Evolutionary conservation across 2,113 vertebrate genomes (phyloP).

Genomic region (Ciconia stormi): DNA sequence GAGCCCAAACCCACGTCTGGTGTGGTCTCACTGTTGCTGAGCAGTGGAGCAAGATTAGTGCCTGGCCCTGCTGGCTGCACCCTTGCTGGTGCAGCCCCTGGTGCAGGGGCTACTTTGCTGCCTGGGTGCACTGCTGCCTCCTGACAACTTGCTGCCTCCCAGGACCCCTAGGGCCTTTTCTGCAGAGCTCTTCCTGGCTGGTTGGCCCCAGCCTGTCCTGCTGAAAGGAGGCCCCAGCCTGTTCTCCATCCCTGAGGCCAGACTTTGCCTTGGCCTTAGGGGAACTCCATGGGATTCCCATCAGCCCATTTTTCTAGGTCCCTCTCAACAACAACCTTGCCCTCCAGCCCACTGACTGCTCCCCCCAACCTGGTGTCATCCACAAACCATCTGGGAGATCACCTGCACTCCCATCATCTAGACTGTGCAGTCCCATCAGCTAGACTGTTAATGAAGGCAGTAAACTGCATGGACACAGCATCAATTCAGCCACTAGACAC

Average conservation of each 20-base stretch:
- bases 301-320: background rate
- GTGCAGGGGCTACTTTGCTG: background rate
- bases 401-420: background rate
- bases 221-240: background rate
- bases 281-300: background rate
- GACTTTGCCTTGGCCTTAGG: background rate
- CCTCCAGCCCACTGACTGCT: background rate
- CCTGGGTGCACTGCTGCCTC: background rate
- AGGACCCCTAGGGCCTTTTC: background rate
- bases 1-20: background rate
- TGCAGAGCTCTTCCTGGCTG: background rate
- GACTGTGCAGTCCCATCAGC: background rate
- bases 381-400: background rate
- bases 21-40: background rate
- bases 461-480: background rate
- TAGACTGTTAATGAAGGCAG: background rate
- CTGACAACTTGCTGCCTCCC: background rate
- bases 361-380: background rate
- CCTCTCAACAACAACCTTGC: background rate
- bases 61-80: fast-evolving
- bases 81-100: background rate
- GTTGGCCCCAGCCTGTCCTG: background rate
- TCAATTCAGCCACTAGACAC: background rate
- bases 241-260: background rate
- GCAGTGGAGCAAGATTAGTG: fast-evolving